phyloP scores from a whole-genome alignment of 2,888 invertebrate species.

The Galerucella nymphaeae region DNA sequence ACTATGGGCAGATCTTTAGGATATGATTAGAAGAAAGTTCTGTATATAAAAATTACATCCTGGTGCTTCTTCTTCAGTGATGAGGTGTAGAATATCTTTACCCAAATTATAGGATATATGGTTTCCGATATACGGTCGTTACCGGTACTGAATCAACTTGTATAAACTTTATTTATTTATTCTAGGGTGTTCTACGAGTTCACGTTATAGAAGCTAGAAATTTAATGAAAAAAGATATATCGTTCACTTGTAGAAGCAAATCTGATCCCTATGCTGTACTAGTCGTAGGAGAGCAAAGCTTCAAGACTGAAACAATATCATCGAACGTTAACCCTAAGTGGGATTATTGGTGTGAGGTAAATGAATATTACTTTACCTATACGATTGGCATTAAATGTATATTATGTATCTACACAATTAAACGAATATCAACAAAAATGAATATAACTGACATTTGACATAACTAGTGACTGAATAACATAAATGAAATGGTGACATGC shows the following conservation, averaged over 20 bases:
- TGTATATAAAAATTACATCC: too few relatives aligned
- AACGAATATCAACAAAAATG: too few relatives aligned
- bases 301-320: constrained; percentile 91
- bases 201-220: constrained; percentile 95
- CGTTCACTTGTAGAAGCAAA: constrained; percentile 90
- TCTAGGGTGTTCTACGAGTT: constrained; percentile 90
- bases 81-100: too few relatives aligned
- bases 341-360: constrained; percentile 98
- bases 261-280: constrained; percentile 96
- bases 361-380: not conserved
- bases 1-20: too few relatives aligned
- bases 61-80: too few relatives aligned
- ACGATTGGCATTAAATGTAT: not conserved
- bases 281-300: constrained; percentile 91
- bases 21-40: too few relatives aligned
- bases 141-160: not conserved
- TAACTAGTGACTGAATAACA: too few relatives aligned
- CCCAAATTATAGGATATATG: too few relatives aligned
- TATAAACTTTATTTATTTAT: constrained; percentile 6
- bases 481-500: too few relatives aligned
- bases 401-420: too few relatives aligned
- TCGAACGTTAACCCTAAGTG: constrained; percentile 95
- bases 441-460: too few relatives aligned
- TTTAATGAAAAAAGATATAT: constrained; percentile 94
- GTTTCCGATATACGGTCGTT: too few relatives aligned